These are phyloP conservation scores for Drosophila orena DNA, from an alignment of 1,140 invertebrate genomes.

Conservation along the genomic window DNA sequence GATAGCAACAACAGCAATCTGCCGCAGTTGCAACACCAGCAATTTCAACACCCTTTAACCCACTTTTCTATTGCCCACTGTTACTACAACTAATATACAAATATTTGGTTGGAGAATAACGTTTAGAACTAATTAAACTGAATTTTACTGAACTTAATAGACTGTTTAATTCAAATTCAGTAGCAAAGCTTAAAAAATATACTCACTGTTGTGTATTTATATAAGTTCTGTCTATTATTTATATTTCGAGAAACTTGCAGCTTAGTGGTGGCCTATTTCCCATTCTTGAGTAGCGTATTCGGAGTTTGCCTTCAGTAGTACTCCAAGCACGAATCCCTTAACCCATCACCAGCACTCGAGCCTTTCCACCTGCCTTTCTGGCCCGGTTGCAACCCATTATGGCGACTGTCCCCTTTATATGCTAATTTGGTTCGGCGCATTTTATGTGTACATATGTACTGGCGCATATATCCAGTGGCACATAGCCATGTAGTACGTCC, in stretches of 20 bases:
- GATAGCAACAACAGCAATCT: constrained; percentile 3
- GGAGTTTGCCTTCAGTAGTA: neutral
- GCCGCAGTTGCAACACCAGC: constrained; percentile 10
- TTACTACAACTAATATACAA: neutral
- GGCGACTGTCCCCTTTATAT: constrained; percentile 39
- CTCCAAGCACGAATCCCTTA: constrained; percentile 14
- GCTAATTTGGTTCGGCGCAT: constrained; percentile 77
- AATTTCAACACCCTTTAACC: constrained; percentile 16
- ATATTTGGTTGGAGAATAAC: neutral
- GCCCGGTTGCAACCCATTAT: constrained; percentile 7
- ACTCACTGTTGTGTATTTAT: no score
- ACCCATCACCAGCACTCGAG: constrained; percentile 13
- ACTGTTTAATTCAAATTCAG: no score
- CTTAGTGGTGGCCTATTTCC: neutral
- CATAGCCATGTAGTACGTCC: neutral
- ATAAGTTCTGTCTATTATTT: no score
- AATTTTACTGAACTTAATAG: no score
- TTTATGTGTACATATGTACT: constrained; percentile 40
- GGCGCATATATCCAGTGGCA: constrained; percentile 20
- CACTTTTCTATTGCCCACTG: neutral
- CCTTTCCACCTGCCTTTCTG: constrained; percentile 43
- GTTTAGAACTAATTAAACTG: neutral
- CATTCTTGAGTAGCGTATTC: constrained; percentile 1
- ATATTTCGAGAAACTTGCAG: no score
- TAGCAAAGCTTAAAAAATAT: no score